Evolutionary conservation across 2,797 vertebrate species (phyloP), one percentile per base, ranked within the genome.

Genomic region (Mormyrus proboscirostris): DNA sequence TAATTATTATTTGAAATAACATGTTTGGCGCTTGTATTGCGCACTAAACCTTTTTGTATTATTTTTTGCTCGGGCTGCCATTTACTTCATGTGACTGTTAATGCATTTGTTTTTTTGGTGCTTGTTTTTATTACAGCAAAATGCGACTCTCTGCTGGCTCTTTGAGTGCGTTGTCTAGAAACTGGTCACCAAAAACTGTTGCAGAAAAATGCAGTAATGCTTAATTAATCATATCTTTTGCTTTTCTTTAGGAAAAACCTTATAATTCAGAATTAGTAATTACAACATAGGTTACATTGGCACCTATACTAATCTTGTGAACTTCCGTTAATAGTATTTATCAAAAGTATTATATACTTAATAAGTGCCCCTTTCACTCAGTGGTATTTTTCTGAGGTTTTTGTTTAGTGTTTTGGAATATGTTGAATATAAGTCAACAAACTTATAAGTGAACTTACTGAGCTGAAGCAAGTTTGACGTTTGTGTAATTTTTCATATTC

Each of bases 1-100:
- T 69, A 14, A 89, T 73, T 51, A 90, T 93, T n/a, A 90, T 79
- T 90, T 92, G 79, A 47, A 51, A 49, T 5, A 84, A 29, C 12
- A 83, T 76, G 62, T 73, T 51, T 76, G 51, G 25, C 62, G 10
- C 49, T 44, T 38, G 49, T 65, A 19, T 33, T 86, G 12, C 9
- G 2, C 47, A 51, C 10, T 53, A 49, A 22, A 47, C 10, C 19
- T 47, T 38, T 88, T 44, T 25, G 51, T 65, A 59, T 16, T 14
- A 33, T 44, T 41, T 41, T 41, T 87, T 47, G 10, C 16, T 65
- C 10, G 33, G 38, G 8, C 12, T 87, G 49, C 8, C 49, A 86
- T 87, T 87, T 62, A 33, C 10, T 62, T 16, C 38, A n/a, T 44
- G 44, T 87, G 4, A 9, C 19, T 44, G 1, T 22, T 41, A 83